Conservation (phyloP, 2,113 vertebrate genomes). For the Syngnathus scovelli region DNA sequence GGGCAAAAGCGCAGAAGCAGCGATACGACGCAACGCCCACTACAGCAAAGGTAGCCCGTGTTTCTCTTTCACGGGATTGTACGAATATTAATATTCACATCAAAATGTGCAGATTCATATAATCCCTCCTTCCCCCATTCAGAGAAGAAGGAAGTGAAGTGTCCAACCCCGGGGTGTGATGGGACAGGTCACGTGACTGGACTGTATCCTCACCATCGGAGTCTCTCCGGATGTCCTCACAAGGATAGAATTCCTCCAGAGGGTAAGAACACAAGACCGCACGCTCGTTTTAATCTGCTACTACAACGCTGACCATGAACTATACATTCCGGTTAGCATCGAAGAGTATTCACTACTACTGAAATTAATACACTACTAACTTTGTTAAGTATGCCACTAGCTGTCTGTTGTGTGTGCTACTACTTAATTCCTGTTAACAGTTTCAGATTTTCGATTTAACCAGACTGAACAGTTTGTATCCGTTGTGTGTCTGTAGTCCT, state of each 20-base stretch:
- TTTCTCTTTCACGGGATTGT: not conserved
- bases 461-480: constrained; percentile 26
- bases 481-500: constrained; percentile 76
- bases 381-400: not conserved
- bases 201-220: constrained; percentile 94
- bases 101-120: too few relatives aligned
- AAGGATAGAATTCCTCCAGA: constrained; percentile 98
- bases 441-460: constrained; percentile 12
- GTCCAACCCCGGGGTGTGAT: constrained; percentile 93
- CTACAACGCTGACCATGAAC: not conserved
- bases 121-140: constrained; percentile 52
- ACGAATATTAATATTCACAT: too few relatives aligned
- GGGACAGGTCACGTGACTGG: constrained; percentile 95
- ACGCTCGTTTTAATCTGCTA: not conserved
- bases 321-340: not conserved
- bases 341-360: not conserved
- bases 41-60: constrained; percentile 79
- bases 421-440: not conserved
- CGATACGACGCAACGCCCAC: constrained; percentile 70
- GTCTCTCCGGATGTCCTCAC: constrained; percentile 96
- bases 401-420: not conserved
- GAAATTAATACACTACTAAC: constrained; percentile 12
- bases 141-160: constrained; percentile 95
- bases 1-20: constrained; percentile 51
- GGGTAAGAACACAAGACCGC: constrained; percentile 68